These are phyloP conservation scores for Campylomormyrus numenius DNA, from an alignment of 2,113 vertebrate genomes.

Conservation along the genomic window DNA sequence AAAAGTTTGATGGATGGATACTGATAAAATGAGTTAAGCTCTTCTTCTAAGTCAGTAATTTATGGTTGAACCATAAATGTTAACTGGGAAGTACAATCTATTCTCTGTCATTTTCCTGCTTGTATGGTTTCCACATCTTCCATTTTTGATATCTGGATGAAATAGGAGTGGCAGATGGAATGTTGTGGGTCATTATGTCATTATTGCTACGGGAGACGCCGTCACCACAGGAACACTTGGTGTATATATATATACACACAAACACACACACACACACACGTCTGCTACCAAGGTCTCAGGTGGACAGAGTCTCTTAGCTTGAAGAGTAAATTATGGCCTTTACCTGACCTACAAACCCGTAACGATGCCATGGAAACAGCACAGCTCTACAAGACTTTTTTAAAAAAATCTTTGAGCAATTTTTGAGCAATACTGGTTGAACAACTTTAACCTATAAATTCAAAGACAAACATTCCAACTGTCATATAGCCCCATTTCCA, in stretches of 20 bases:
- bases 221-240: background rate
- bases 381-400: background rate
- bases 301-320: background rate
- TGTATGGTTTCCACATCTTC: background rate
- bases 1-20: background rate
- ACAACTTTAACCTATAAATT: background rate
- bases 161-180: background rate
- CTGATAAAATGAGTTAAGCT: background rate
- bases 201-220: background rate
- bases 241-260: background rate
- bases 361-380: background rate
- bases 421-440: background rate
- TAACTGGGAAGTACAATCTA: background rate
- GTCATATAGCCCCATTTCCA: background rate
- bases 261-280: too few species aligned
- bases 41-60: background rate
- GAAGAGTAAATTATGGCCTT: background rate
- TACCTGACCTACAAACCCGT: background rate
- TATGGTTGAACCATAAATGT: too few species aligned
- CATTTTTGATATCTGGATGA: background rate
- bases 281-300: background rate
- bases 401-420: background rate
- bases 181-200: background rate
- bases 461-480: background rate
- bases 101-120: background rate